A percentile compares a stretch with the other conserved stretches of the same genome.
Evolutionary conservation across 2,113 vertebrate species (phyloP).

Genomic region (Climacteris rufus): DNA sequence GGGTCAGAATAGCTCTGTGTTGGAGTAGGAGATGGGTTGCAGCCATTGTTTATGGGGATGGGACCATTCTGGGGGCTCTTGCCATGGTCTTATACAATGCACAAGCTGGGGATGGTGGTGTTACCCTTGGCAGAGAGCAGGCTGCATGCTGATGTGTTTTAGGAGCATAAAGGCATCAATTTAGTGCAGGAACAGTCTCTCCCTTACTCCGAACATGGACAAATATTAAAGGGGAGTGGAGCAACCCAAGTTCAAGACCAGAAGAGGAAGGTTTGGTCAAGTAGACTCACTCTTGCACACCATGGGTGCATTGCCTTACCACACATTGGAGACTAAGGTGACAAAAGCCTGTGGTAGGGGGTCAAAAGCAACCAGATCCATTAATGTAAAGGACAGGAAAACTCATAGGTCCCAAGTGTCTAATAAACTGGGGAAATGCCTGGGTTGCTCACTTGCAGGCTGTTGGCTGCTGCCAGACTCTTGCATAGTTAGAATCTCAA

Average conservation of each 20-base stretch:
- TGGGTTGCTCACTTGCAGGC: background rate
- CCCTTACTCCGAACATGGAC: background rate
- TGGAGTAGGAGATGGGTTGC: background rate
- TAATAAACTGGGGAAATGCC: background rate
- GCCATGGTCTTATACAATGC: fast-evolving
- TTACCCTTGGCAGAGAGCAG: background rate
- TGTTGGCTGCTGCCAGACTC: background rate
- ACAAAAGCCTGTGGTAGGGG: background rate
- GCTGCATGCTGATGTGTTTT: background rate
- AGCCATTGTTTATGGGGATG: background rate
- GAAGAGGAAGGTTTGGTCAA: background rate
- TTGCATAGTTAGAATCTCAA: background rate
- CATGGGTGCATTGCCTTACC: fast-evolving
- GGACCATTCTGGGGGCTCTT: background rate
- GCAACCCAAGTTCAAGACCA: background rate
- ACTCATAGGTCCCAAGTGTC: background rate
- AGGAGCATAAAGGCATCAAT: fast-evolving
- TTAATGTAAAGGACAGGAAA: background rate
- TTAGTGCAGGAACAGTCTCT: background rate
- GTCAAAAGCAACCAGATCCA: background rate
- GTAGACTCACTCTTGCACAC: fast-evolving
- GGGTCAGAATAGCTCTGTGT: background rate
- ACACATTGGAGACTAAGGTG: background rate
- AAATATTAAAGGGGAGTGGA: background rate
- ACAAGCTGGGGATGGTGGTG: background rate